Conservation (phyloP, 2,888 invertebrate species). For the Scaptomyza tumidula region DNA sequence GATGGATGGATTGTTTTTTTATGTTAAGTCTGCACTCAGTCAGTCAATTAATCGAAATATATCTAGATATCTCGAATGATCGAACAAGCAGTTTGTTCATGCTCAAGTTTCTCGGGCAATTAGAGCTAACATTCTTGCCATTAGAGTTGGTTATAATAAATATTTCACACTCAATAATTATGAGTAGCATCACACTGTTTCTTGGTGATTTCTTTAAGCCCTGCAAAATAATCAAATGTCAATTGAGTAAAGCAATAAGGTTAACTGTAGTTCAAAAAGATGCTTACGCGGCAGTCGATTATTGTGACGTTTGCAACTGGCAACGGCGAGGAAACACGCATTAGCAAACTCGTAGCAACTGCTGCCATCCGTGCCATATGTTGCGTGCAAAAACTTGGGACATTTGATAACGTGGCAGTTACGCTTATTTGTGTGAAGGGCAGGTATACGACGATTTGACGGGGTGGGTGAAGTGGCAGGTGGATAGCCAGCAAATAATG, state of each 20-base stretch:
- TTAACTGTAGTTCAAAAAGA: too few relatives aligned
- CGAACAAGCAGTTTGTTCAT: too few relatives aligned
- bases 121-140: too few relatives aligned
- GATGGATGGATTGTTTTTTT: too few relatives aligned
- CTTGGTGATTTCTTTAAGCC: constrained; percentile 37
- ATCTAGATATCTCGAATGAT: too few relatives aligned
- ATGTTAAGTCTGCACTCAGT: too few relatives aligned
- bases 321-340: constrained; percentile 38
- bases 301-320: constrained; percentile 44
- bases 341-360: constrained; percentile 41
- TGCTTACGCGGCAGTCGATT: constrained; percentile 40
- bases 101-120: too few relatives aligned
- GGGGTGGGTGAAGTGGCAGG: neutral
- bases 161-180: neutral
- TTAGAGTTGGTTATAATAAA: too few relatives aligned
- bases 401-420: constrained; percentile 51
- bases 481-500: neutral
- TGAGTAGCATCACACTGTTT: constrained; percentile 25
- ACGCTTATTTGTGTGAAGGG: constrained; percentile 8
- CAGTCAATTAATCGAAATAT: too few relatives aligned
- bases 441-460: neutral
- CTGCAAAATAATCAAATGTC: constrained; percentile 28
- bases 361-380: constrained; percentile 42
- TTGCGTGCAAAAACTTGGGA: constrained; percentile 24
- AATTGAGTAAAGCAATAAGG: neutral